Percentiles rank a stretch among this genome's conserved stretches.
These are phyloP conservation scores for Mohoua ochrocephala DNA, from an alignment of 2,113 vertebrate genomes.

Conservation along the genomic window DNA sequence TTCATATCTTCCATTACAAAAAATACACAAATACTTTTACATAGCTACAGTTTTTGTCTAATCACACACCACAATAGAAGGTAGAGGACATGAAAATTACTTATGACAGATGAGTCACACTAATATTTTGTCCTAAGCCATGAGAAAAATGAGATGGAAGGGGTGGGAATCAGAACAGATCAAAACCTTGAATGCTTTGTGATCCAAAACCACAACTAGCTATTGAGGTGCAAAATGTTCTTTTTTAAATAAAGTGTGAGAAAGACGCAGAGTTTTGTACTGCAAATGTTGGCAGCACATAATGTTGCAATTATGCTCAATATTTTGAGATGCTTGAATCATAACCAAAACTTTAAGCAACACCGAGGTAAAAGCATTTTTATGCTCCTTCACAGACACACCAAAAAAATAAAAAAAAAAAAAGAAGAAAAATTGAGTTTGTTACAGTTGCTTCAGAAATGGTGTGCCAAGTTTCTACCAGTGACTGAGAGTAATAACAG, in stretches of 20 bases:
- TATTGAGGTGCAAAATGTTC: conserved; percentile 63
- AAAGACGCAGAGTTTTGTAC: conserved; percentile 13
- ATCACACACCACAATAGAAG: neutral
- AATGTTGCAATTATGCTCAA: conserved; percentile 22
- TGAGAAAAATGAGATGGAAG: conserved; percentile 30
- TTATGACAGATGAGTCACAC: conserved; percentile 57
- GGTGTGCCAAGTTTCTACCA: neutral
- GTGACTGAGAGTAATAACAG: neutral
- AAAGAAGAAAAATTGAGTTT: neutral
- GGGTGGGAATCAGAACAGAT: conserved; percentile 10
- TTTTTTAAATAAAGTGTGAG: conserved; percentile 35
- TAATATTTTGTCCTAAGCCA: conserved; percentile 38
- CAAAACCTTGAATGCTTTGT: neutral
- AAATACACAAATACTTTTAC: neutral
- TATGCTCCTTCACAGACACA: neutral
- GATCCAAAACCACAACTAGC: conserved; percentile 47
- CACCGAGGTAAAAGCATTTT: neutral
- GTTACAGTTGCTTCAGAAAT: neutral
- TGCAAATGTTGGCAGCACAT: conserved; percentile 40
- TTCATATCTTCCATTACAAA: neutral
- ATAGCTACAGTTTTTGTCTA: neutral
- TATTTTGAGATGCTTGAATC: conserved; percentile 35
- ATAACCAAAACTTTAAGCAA: conserved; percentile 17
- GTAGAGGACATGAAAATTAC: conserved; percentile 21
- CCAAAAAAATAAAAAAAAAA: no score